Evolutionary conservation across 2,113 vertebrate genomes (phyloP).

Genomic region (Ceyx cyanopectus): DNA sequence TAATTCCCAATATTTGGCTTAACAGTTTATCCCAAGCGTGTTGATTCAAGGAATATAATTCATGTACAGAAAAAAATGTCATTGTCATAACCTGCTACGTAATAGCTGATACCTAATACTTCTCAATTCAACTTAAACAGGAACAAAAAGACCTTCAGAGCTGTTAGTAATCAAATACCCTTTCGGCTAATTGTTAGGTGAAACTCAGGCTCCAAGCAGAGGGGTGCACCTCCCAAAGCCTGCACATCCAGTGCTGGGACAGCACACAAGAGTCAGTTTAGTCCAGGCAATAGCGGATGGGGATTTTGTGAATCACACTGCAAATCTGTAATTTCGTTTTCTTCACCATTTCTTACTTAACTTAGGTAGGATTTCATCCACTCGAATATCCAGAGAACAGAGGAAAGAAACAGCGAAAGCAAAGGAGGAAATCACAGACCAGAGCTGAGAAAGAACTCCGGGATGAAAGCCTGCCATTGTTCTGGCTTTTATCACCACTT

Average conservation of each 20-base stretch:
- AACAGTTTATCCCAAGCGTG: not conserved
- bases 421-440: not conserved
- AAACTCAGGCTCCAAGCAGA: not conserved
- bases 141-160: not conserved
- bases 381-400: not conserved
- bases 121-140: not conserved
- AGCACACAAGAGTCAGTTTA: not conserved
- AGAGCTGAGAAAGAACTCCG: not conserved
- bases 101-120: not conserved
- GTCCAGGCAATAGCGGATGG: not conserved
- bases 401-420: not conserved
- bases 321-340: not conserved
- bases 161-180: not conserved
- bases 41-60: not conserved
- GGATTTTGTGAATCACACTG: not conserved
- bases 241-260: not conserved
- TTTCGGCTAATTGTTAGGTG: not conserved
- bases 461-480: not conserved
- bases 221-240: not conserved
- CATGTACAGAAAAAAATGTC: not conserved
- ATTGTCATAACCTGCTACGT: not conserved
- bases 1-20: not conserved
- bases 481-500: not conserved
- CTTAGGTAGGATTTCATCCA: not conserved
- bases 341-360: not conserved